Evolutionary conservation across 2,888 invertebrate species (phyloP).

Genomic region (Orthosia incerta): DNA sequence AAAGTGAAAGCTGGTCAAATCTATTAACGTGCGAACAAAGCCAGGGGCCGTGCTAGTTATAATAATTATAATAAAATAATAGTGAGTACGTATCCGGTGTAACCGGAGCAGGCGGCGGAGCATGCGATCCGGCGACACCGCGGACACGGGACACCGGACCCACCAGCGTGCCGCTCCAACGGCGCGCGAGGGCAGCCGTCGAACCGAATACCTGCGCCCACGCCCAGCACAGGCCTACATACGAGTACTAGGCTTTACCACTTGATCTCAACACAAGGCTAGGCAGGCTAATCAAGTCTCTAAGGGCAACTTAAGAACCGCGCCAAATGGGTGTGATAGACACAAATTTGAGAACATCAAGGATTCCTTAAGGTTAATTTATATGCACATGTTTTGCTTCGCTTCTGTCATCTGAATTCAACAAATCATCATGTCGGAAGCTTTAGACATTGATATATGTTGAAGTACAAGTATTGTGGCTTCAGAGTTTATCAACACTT

Average conservation of each 20-base stretch:
- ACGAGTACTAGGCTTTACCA: not conserved
- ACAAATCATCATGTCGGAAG: conserved; percentile 1
- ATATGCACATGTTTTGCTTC: no score
- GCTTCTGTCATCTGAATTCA: not conserved
- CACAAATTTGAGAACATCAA: not conserved
- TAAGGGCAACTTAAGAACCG: not conserved
- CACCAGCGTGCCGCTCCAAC: conserved; percentile 69
- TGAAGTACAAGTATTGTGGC: conserved; percentile 24
- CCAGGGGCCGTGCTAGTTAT: not conserved
- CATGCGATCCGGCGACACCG: conserved; percentile 74
- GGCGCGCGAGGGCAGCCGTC: conserved; percentile 55
- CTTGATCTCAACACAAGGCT: conserved; percentile 4
- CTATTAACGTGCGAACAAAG: not conserved
- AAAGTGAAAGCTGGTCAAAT: not conserved
- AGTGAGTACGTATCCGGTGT: conserved; percentile 49
- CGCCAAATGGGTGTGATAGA: not conserved
- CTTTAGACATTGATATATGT: not conserved
- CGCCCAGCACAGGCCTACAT: not conserved
- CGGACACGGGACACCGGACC: conserved; percentile 70
- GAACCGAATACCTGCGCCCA: conserved; percentile 40
- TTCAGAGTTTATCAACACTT: conserved; percentile 18
- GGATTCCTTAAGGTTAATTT: not conserved
- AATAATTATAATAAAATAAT: conserved; percentile 29
- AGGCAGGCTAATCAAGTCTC: not conserved
- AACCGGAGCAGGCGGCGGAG: conserved; percentile 67